phyloP scores from a whole-genome alignment of 2,888 invertebrate genomes.

The Chaetogeoica ovagalla region DNA sequence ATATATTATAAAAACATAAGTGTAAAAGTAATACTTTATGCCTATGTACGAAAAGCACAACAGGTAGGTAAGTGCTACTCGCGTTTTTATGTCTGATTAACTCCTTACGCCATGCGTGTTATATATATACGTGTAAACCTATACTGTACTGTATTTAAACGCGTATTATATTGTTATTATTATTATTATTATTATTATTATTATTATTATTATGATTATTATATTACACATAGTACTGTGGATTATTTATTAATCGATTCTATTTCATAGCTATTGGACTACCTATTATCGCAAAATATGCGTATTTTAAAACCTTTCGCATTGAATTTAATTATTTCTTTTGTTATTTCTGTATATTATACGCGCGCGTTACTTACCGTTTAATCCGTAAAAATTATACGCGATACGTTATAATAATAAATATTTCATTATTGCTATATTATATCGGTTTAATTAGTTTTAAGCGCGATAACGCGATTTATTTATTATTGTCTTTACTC shows the following conservation, averaged over 20 bases:
- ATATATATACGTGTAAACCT: background rate
- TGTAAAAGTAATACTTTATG: too few species aligned
- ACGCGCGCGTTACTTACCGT: background rate
- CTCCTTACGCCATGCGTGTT: too few species aligned
- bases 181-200: too few species aligned
- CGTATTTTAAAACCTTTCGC: background rate
- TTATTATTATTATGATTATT: too few species aligned
- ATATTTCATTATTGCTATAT: background rate
- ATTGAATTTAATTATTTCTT: slow-evolving; percentile 22
- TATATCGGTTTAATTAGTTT: background rate
- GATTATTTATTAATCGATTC: slow-evolving; percentile 38
- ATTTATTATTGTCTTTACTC: background rate
- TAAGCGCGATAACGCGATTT: background rate
- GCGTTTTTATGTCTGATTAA: background rate
- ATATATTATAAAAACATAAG: too few species aligned
- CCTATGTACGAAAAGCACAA: background rate
- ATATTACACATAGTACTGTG: background rate
- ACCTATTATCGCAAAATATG: background rate
- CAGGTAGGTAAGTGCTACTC: background rate
- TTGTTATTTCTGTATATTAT: slow-evolving; percentile 6
- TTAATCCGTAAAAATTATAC: background rate
- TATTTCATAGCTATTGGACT: background rate
- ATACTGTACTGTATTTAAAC: too few species aligned
- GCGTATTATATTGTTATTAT: too few species aligned
- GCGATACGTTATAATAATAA: background rate